Conservation (phyloP, 2,888 invertebrate species). For the Leptinotarsa rubiginosa region DNA sequence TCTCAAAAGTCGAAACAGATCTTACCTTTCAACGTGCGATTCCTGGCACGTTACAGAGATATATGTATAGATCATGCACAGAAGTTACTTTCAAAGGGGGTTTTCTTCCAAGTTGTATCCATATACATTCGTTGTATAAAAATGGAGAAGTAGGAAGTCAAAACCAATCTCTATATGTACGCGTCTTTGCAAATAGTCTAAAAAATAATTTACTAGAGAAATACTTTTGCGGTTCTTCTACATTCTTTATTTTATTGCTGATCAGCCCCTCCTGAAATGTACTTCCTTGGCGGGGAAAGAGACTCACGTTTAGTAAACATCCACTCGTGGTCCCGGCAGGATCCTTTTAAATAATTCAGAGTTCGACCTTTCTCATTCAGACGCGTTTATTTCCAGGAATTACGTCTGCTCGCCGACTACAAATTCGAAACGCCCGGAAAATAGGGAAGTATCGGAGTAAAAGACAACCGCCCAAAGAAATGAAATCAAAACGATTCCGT, state of each 20-base stretch:
- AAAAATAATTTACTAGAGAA: too few species aligned
- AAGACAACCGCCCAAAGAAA: not conserved
- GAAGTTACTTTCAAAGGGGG: too few species aligned
- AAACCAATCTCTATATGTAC: too few species aligned
- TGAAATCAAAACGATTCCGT: not conserved
- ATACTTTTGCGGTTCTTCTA: not conserved
- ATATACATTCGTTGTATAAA: too few species aligned
- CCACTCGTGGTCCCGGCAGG: not conserved
- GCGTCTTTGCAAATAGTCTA: too few species aligned
- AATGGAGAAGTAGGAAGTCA: too few species aligned
- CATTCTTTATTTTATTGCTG: not conserved
- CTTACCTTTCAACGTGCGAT: too few species aligned
- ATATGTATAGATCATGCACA: too few species aligned
- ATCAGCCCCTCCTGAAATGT: not conserved
- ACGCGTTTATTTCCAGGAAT: not conserved
- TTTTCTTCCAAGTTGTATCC: too few species aligned
- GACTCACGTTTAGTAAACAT: not conserved
- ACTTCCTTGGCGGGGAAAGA: not conserved
- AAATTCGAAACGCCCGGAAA: not conserved
- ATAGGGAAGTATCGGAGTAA: not conserved
- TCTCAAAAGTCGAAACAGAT: too few species aligned
- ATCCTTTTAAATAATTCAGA: constrained; percentile 11
- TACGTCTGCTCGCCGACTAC: constrained; percentile 2
- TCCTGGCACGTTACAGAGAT: too few species aligned
- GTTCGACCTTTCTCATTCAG: not conserved